Evolutionary conservation across 2,113 vertebrate genomes (phyloP).

Genomic region (Opisthocomus hoazin): DNA sequence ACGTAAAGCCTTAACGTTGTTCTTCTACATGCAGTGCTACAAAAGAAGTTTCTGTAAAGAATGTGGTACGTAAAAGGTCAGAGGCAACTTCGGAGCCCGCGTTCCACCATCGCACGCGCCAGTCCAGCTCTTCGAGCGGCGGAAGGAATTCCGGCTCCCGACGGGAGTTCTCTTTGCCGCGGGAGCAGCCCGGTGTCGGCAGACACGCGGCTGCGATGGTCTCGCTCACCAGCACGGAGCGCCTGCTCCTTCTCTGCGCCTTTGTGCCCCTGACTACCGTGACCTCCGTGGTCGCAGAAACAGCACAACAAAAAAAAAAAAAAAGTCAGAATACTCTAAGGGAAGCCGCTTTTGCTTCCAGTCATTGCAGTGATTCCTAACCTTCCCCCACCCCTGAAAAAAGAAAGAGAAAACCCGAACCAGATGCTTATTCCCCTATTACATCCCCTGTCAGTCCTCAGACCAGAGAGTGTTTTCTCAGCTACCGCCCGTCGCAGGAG

Average conservation of each 20-base stretch:
- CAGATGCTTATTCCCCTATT: neutral
- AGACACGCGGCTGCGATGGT: neutral
- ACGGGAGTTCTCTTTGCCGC: conserved; percentile 15
- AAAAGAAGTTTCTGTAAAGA: conserved; percentile 71
- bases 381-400: neutral
- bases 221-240: neutral
- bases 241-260: neutral
- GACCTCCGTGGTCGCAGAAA: neutral
- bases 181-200: neutral
- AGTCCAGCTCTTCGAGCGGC: conserved; percentile 59
- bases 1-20: conserved; percentile 42
- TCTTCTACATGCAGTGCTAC: conserved; percentile 59
- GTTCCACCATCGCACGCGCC: conserved; percentile 1
- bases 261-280: neutral
- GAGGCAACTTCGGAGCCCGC: conserved; percentile 58
- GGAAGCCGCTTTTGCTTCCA: neutral
- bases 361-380: neutral
- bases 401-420: neutral
- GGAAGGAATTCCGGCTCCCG: conserved; percentile 37
- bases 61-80: conserved; percentile 63
- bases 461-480: neutral
- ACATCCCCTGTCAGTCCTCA: neutral
- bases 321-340: neutral
- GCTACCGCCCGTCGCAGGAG: neutral
- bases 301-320: neutral